Evolutionary conservation across 2,113 vertebrate species (phyloP), one percentile per base, ranked within the genome.

Genomic region (Platichthys flesus): DNA sequence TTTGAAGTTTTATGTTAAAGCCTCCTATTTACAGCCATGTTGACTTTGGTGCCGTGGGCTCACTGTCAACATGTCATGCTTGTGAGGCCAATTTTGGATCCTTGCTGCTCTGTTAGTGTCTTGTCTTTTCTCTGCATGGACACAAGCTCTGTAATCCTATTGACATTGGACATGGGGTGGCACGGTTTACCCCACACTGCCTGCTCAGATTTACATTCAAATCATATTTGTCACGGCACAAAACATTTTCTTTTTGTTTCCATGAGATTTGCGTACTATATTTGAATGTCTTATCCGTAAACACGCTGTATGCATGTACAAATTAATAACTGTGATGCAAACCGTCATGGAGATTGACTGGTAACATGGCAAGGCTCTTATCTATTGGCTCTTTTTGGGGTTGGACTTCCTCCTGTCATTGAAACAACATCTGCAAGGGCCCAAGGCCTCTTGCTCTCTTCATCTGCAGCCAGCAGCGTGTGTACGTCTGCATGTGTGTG

Each of bases 331-430:
- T 23, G 20, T 62, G n/a, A 67, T 9, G 7, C 15, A 45, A 24
- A 47, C 42, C 68, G 7, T 49, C 23, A 66, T 78, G 54, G 14
- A n/a, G 24, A 80, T 7, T 16, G 26, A 57, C 20, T 26, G 9
- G 21, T 42, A 62, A 28, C 42, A n/a, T 56, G 28, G 28, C 40
- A 42, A 13, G 40, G 40, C 9, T 42, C 40, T 71, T 28, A 59
- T 80, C 62, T 64, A 70, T 70, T 24, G 57, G 31, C 57, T 78
- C 52, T 15, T 69, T 67, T 79, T 67, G 9, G 62, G 52, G 28
- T 76, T 70, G 78, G 75, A 82, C 78, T 84, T 84, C 74, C 66
- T 77, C 56, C 40, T 79, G 74, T 84, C 82, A 85, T 77, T 86
- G 66, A 73, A 67, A 85, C 71, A 67, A 86, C 84, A 83, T 84